Base-by-base conservation (phyloP, 2,888 invertebrate species). In the Agrochola litura region DNA sequence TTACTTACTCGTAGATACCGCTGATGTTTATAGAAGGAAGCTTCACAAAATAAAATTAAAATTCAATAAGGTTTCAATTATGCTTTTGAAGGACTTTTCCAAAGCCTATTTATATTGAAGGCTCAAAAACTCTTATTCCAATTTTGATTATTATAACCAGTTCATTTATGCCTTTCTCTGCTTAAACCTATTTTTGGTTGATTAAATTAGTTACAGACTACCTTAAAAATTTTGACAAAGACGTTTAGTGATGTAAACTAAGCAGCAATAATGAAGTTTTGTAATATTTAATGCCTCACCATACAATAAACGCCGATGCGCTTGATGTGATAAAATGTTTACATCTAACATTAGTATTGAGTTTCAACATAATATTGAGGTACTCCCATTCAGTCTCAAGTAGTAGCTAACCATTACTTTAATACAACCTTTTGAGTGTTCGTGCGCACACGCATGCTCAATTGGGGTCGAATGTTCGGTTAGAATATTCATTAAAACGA, bases 381-480 rank as follows among this genome's bases (percentile, higher is more conserved):
- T 85, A 82, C 72, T 82, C 64, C 69, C 69, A 88, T 87, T 85
- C 74, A 80, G 58, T 78, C 73, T 81, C 56, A 77, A 78, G 67
- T 72, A 83, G 88, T 72, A 74, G 73, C 70, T 70, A 80, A 79
- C 77, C 81, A 87, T 89, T 89, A 89, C 76, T 84, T 82, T 75
- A 86, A 84, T 82, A 77, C 77, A 87, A 76, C 78, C 82, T 86
- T 88, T 86, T 87, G 79, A 90, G 83, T 83, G 84, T 88, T 91
- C 87, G 85, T 87, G 88, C 69, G 82, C 86, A 78, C 86, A 85
- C 84, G 87, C 86, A 88, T 86, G 65, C 70, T 78, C 83, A 60
- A 91, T 90, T 86, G 86, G 87, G 89, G 89, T 90, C 90, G 88
- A 89, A 88, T 81, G 79, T 83, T 82, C 46, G 77, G 73, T 71